These are phyloP conservation scores for Brachionus rotundiformis DNA, from an alignment of 1,140 invertebrate species.

Conservation along the genomic window DNA sequence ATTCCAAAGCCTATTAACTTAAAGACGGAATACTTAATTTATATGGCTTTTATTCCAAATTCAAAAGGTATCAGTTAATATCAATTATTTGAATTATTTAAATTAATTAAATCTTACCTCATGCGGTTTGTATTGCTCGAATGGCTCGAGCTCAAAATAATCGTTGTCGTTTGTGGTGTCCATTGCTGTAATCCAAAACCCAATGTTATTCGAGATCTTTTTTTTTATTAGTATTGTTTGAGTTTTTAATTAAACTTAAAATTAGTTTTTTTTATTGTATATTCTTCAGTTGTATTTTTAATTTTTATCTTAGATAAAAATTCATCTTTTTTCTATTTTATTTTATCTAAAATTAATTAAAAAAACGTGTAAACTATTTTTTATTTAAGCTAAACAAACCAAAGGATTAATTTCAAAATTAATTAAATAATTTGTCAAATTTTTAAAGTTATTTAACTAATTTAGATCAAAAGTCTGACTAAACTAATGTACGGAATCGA, in stretches of 20 bases:
- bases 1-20: conserved; percentile 19
- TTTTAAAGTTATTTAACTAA: neutral
- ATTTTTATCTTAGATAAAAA: neutral
- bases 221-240: neutral
- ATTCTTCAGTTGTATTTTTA: neutral
- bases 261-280: neutral
- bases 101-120: conserved; percentile 26
- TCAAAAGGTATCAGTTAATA: conserved; percentile 11
- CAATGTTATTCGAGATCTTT: neutral
- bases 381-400: neutral
- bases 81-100: neutral
- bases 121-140: conserved; percentile 39
- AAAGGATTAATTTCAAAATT: conserved; percentile 13
- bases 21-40: neutral
- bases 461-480: neutral
- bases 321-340: conserved; percentile 12
- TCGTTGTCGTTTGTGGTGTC: conserved; percentile 48
- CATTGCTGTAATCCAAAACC: conserved; percentile 20
- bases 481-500: neutral
- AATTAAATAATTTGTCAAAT: conserved; percentile 38
- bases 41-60: neutral
- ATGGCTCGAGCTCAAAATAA: conserved; percentile 48
- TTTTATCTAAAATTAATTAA: conserved; percentile 49
- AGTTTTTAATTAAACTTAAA: neutral
- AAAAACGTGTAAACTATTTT: conserved; percentile 41